Percentiles rank a stretch among this genome's conserved stretches.
Conservation (phyloP, 92 coral and sea anemone genomes). For the Phenganax subtilis region DNA sequence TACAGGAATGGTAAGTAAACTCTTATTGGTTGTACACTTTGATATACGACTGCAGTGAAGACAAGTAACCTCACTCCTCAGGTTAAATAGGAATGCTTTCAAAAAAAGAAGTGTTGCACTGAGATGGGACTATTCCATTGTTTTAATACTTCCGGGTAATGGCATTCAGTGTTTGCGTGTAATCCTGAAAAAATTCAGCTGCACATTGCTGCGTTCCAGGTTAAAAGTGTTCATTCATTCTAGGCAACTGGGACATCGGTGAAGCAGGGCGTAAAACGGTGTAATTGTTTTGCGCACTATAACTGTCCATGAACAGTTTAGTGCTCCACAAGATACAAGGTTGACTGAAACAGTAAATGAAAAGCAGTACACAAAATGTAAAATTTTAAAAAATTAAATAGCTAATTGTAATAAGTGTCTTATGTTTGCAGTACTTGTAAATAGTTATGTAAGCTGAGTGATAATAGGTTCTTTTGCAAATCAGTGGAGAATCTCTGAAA, state of each 20-base stretch:
- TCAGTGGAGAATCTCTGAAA: too few relatives aligned
- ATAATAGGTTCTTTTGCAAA: too few relatives aligned
- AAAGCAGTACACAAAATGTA: background rate
- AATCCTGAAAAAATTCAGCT: constrained; percentile 58
- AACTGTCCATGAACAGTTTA: constrained; percentile 21
- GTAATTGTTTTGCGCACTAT: constrained; percentile 7
- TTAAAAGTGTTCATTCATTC: constrained; percentile 39
- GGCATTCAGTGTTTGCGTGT: constrained; percentile 29
- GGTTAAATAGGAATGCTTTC: constrained; percentile 6
- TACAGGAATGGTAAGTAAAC: background rate
- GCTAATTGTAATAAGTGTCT: too few relatives aligned
- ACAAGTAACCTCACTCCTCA: constrained; percentile 12
- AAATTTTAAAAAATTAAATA: background rate
- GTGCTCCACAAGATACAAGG: constrained; percentile 40
- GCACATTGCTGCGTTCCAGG: constrained; percentile 55
- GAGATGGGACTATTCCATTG: constrained; percentile 24
- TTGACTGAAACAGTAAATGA: constrained; percentile 16
- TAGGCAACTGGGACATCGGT: constrained; percentile 37
- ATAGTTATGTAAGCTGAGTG: too few relatives aligned
- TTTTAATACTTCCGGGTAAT: constrained; percentile 36
- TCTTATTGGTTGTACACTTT: constrained; percentile 1
- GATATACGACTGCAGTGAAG: constrained; percentile 3
- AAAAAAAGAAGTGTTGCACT: constrained; percentile 29
- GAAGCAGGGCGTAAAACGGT: constrained; percentile 31
- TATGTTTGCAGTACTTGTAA: too few relatives aligned